These are phyloP conservation scores for Bombus polaris DNA, from an alignment of 1,140 invertebrate species.

Conservation along the genomic window DNA sequence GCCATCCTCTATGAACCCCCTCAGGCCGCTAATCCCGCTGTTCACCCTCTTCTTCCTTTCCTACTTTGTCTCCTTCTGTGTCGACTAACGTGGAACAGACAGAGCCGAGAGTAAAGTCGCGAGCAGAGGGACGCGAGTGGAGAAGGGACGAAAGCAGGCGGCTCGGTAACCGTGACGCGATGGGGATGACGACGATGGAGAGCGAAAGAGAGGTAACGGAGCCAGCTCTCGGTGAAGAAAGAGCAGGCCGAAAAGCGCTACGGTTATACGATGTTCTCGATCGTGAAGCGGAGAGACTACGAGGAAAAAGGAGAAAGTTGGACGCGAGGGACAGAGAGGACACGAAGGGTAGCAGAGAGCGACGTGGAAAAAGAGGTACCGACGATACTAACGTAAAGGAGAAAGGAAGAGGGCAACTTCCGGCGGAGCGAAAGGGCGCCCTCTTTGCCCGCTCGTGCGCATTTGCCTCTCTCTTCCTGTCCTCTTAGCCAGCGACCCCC, in stretches of 20 bases:
- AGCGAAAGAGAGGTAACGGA: slow-evolving; percentile 25
- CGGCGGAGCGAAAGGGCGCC: slow-evolving; percentile 61
- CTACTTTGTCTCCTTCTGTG: slow-evolving; percentile 43
- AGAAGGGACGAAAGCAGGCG: not conserved
- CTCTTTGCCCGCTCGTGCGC: slow-evolving; percentile 67
- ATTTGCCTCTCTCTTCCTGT: slow-evolving; percentile 68
- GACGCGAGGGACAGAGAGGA: not conserved
- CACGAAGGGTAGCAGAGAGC: not conserved
- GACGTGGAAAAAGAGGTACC: not conserved
- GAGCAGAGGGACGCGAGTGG: slow-evolving; percentile 6
- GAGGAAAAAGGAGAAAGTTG: too few species aligned
- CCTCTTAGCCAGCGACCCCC: slow-evolving; percentile 57
- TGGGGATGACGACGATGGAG: slow-evolving; percentile 5
- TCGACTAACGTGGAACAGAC: slow-evolving; percentile 47
- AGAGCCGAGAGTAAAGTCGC: slow-evolving; percentile 36
- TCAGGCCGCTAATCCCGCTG: slow-evolving; percentile 54
- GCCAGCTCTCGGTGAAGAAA: slow-evolving; percentile 8
- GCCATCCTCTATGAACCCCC: slow-evolving; percentile 7
- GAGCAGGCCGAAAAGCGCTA: not conserved
- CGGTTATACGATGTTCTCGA: slow-evolving; percentile 17
- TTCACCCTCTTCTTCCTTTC: slow-evolving; percentile 48
- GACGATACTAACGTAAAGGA: slow-evolving; percentile 8
- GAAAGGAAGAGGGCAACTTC: not conserved
- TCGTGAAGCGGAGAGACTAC: not conserved
- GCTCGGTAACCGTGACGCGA: slow-evolving; percentile 60